Percentiles rank a stretch among this genome's conserved stretches.
Evolutionary conservation across 2,888 invertebrate species (phyloP).

Genomic region (Frankliniella intonsa): DNA sequence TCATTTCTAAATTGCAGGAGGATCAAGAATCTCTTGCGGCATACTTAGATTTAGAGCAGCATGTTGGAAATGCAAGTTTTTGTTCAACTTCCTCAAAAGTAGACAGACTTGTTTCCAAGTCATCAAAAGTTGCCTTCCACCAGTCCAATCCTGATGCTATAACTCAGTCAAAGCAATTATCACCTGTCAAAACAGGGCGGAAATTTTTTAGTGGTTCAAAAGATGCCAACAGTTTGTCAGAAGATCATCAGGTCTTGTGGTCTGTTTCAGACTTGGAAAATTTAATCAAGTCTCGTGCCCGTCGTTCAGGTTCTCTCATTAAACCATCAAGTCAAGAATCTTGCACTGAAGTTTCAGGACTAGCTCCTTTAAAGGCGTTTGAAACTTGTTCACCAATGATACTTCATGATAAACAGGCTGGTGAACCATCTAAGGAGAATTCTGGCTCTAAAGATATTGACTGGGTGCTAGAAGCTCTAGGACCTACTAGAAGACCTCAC

Average conservation of each 20-base stretch:
- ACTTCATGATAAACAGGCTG: too few relatives aligned
- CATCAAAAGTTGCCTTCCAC: not conserved
- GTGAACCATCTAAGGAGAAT: too few relatives aligned
- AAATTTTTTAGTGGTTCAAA: not conserved
- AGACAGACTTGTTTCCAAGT: not conserved
- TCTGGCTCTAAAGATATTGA: not conserved
- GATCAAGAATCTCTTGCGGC: slow-evolving; percentile 4
- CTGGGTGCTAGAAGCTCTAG: not conserved
- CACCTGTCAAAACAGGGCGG: not conserved
- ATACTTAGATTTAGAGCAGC: not conserved
- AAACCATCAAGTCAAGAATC: not conserved
- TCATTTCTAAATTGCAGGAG: not conserved
- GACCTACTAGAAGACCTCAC: not conserved
- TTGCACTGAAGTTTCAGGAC: not conserved
- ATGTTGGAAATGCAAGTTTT: slow-evolving; percentile 4
- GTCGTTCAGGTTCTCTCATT: not conserved
- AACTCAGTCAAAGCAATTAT: not conserved
- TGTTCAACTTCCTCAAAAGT: slow-evolving; percentile 17
- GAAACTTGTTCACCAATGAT: too few relatives aligned
- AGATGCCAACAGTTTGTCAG: not conserved
- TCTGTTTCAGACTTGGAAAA: not conserved
- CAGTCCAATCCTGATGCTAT: slow-evolving; percentile 5
- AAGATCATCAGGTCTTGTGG: not conserved
- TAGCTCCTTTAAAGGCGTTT: too few relatives aligned
- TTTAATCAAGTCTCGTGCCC: not conserved